phyloP scores from a whole-genome alignment of 92 coral and sea anemone genomes.

The Actinostola sp. region DNA sequence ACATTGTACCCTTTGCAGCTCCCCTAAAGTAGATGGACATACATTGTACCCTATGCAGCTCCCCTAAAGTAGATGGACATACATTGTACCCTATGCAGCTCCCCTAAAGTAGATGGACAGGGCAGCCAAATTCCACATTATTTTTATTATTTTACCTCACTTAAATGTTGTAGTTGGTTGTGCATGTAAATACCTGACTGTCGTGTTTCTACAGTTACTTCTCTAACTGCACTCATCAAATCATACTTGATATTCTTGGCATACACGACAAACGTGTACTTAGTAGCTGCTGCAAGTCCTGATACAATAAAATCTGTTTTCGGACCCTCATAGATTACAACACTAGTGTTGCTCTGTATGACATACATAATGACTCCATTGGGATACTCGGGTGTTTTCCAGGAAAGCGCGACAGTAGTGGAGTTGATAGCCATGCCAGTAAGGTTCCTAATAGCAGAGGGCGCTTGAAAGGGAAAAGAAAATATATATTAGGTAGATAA shows the following conservation, averaged over 20 bases:
- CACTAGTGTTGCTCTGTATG: slow-evolving; percentile 4
- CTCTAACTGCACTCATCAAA: slow-evolving; percentile 25
- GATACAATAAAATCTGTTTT: slow-evolving; percentile 32
- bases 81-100: too few relatives aligned
- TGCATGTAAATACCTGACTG: slow-evolving; percentile 39
- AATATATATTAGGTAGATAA: neutral
- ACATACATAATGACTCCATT: slow-evolving; percentile 70
- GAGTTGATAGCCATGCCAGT: slow-evolving; percentile 49
- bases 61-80: too few relatives aligned
- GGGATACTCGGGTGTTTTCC: slow-evolving; percentile 52
- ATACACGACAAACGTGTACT: slow-evolving; percentile 47
- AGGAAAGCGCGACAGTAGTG: slow-evolving; percentile 46
- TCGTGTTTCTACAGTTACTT: slow-evolving; percentile 36
- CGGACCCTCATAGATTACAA: slow-evolving; percentile 26
- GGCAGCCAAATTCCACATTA: too few relatives aligned
- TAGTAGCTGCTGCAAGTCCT: slow-evolving; percentile 38
- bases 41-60: too few relatives aligned
- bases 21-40: too few relatives aligned
- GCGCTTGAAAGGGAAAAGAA: slow-evolving; percentile 38
- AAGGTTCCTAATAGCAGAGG: slow-evolving; percentile 61
- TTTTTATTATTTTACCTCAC: too few relatives aligned
- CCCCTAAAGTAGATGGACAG: too few relatives aligned
- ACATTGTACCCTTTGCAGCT: too few relatives aligned
- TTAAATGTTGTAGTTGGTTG: too few relatives aligned
- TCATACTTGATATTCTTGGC: slow-evolving; percentile 54